Conservation (phyloP, 2,113 vertebrate species). For the Passerina amoena region DNA sequence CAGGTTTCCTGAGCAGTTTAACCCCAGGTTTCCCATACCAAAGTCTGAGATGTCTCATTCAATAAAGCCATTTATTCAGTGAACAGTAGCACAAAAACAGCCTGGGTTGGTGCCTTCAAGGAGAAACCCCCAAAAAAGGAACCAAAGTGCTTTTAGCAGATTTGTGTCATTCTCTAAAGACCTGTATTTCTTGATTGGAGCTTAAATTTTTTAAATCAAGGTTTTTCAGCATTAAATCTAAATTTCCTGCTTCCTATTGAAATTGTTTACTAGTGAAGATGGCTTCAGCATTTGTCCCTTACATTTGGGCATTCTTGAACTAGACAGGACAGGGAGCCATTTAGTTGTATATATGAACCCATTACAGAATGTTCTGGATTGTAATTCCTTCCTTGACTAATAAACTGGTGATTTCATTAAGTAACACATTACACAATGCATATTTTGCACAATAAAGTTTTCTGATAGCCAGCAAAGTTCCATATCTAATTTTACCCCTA, state of each 20-base stretch:
- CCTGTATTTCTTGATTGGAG: neutral
- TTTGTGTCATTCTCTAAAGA: neutral
- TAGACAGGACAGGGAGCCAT: neutral
- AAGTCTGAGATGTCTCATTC: neutral
- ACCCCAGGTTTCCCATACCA: neutral
- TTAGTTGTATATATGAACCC: neutral
- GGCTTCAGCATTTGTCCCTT: neutral
- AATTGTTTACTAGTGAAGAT: neutral
- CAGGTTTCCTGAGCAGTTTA: accelerated
- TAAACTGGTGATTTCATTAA: neutral
- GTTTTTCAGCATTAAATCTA: neutral
- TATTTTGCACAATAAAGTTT: neutral
- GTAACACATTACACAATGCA: neutral
- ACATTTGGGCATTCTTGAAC: neutral
- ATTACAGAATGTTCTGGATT: neutral
- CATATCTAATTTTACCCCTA: neutral
- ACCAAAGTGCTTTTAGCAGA: neutral
- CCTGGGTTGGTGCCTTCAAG: accelerated
- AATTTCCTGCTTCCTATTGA: neutral
- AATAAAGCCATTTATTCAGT: neutral
- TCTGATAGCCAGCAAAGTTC: neutral
- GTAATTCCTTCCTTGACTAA: neutral
- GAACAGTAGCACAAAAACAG: neutral
- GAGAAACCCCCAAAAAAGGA: neutral
- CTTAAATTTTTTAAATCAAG: neutral